Evolutionary conservation across 2,797 vertebrate species (phyloP), one percentile per base, ranked within the genome.

Genomic region (Otolemur crassicaudatus): DNA sequence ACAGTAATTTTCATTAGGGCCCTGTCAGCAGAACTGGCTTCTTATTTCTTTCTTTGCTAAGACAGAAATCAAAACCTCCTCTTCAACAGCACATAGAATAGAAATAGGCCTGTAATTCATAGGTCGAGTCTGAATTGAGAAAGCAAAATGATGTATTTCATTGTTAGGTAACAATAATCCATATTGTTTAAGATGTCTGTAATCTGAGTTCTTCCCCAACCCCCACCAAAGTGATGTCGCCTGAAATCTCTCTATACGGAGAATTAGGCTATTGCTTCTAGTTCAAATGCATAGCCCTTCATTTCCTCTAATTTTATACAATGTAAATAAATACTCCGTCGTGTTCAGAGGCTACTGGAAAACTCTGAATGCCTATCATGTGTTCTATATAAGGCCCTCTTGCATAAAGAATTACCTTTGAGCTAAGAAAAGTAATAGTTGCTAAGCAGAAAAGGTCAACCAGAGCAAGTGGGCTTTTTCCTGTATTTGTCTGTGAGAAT

Each of bases 381-480:
- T 98, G 97, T 98, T 98, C 98, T 97, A 98, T 98, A 98, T 98
- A 98, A 99, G 98, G 96, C 96, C 77, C 85, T 98, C 98, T 98
- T 97, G 88, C 98, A 98, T 98, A 98, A 98, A 98, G 96, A 98
- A 97, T 94, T 99, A 98, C 98, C 98, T 98, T 97, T 95, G 97
- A 98, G 98, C 98, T 98, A 97, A 98, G 98, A 96, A 98, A 98
- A 98, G 98, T 95, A 98, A 98, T 98, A 98, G 98, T 98, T 93
- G 92, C 91, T 34, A 98, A 98, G 97, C 94, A 96, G 97, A 98
- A 98, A 98, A 98, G 98, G 98, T 99, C 98, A 98, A 94, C 96
- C 97, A 96, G 98, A 98, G 97, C 98, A 99, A 99, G 98, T 98
- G 98, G 97, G 98, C 97, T 98, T 99, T 99, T 99, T 98, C 98